Evolutionary conservation across 2,113 vertebrate species (phyloP).

Genomic region (Pelobates fuscus): DNA sequence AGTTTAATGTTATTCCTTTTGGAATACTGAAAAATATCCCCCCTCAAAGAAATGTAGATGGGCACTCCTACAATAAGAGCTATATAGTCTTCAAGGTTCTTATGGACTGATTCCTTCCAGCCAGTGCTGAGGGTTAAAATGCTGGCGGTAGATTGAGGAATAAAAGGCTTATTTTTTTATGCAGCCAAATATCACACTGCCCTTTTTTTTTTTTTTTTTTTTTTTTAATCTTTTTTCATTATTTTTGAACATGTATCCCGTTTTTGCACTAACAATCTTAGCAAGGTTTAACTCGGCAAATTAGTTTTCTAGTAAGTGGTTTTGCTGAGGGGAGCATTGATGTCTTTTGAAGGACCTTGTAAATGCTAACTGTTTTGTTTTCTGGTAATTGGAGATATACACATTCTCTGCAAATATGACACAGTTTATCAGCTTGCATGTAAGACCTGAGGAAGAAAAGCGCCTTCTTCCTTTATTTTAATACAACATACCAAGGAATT

Average conservation of each 20-base stretch:
- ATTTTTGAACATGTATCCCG: background rate
- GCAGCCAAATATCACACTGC: too few species aligned
- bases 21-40: too few species aligned
- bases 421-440: background rate
- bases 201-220: too few species aligned
- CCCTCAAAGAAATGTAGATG: too few species aligned
- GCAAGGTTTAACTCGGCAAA: conserved; percentile 15
- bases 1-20: too few species aligned
- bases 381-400: conserved; percentile 10
- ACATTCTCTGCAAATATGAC: background rate
- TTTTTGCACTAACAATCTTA: background rate
- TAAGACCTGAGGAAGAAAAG: background rate
- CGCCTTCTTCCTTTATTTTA: too few species aligned
- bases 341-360: conserved; percentile 17
- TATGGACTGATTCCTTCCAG: too few species aligned
- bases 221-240: too few species aligned
- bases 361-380: conserved; percentile 20
- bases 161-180: too few species aligned
- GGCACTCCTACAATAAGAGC: background rate
- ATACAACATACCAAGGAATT: too few species aligned
- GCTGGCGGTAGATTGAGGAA: too few species aligned
- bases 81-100: background rate
- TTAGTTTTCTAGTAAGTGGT: conserved; percentile 8
- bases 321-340: conserved; percentile 5
- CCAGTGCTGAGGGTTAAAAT: too few species aligned